These are phyloP conservation scores for Leptobrachium leishanense DNA, from an alignment of 2,113 vertebrate species.

Conservation along the genomic window DNA sequence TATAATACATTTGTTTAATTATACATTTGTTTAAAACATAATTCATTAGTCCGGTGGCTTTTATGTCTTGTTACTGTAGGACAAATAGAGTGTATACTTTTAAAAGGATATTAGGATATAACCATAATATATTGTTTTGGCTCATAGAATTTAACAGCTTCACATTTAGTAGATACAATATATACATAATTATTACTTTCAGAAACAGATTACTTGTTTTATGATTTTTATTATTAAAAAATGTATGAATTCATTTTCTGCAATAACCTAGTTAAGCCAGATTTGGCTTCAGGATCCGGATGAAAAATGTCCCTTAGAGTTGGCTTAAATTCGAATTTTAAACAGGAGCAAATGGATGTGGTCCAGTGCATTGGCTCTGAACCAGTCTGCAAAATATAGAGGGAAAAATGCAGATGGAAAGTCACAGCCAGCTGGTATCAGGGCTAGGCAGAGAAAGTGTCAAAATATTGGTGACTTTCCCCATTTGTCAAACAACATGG, in stretches of 20 bases:
- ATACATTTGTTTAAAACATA: too few species aligned
- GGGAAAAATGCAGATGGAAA: slow-evolving; percentile 79
- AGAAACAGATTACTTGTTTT: neutral
- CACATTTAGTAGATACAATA: neutral
- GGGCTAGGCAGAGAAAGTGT: slow-evolving; percentile 79
- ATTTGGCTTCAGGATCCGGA: slow-evolving; percentile 68
- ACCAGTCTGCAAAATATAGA: slow-evolving; percentile 94
- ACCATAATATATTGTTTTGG: too few species aligned
- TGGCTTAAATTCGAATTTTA: slow-evolving; percentile 74
- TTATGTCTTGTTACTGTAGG: too few species aligned
- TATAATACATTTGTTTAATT: too few species aligned
- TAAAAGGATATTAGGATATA: too few species aligned
- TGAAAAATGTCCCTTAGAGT: slow-evolving; percentile 75
- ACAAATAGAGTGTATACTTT: too few species aligned
- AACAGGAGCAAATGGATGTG: slow-evolving; percentile 82
- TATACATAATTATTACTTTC: neutral
- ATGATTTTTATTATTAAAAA: slow-evolving; percentile 7
- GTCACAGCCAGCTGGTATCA: slow-evolving; percentile 97
- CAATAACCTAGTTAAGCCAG: slow-evolving; percentile 64
- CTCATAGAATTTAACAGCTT: too few species aligned
- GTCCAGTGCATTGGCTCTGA: slow-evolving; percentile 89
- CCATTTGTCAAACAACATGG: slow-evolving; percentile 78
- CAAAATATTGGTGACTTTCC: slow-evolving; percentile 87
- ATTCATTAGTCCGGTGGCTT: too few species aligned
- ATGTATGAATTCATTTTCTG: slow-evolving; percentile 33